Conservation (phyloP, 2,113 vertebrate genomes). For the Entelurus aequoreus region DNA sequence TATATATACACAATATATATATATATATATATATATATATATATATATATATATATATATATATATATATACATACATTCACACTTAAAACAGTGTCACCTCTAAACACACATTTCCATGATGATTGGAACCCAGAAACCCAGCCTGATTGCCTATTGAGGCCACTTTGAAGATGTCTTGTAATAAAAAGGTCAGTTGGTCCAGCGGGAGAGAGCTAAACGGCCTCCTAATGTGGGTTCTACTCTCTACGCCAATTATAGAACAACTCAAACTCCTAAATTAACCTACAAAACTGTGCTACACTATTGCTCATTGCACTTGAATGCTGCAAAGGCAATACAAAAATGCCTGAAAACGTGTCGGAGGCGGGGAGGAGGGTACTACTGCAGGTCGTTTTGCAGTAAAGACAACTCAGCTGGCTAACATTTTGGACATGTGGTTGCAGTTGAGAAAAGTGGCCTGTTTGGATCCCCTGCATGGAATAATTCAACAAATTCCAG, state of each 20-base stretch:
- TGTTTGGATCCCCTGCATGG: constrained; percentile 37
- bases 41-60: too few relatives aligned
- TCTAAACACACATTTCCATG: background rate
- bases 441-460: constrained; percentile 49
- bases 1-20: too few relatives aligned
- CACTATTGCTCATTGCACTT: constrained; percentile 43
- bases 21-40: too few relatives aligned
- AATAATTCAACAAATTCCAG: constrained; percentile 28
- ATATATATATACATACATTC: too few relatives aligned
- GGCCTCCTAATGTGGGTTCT: constrained; percentile 67
- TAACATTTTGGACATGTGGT: constrained; percentile 59
- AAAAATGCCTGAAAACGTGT: constrained; percentile 18
- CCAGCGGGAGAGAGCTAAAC: constrained; percentile 54
- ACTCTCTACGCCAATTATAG: constrained; percentile 68
- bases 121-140: background rate
- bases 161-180: constrained; percentile 53
- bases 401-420: constrained; percentile 40
- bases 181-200: constrained; percentile 59
- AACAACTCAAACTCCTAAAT: constrained; percentile 55
- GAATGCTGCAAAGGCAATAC: constrained; percentile 36
- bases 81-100: background rate
- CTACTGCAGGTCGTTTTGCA: constrained; percentile 29
- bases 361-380: constrained; percentile 8
- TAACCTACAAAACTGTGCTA: constrained; percentile 70
- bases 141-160: constrained; percentile 55